Evolutionary conservation across 1,140 invertebrate genomes (phyloP), one percentile per base, ranked within the genome.

Genomic region (Thereuonema tuberculata): DNA sequence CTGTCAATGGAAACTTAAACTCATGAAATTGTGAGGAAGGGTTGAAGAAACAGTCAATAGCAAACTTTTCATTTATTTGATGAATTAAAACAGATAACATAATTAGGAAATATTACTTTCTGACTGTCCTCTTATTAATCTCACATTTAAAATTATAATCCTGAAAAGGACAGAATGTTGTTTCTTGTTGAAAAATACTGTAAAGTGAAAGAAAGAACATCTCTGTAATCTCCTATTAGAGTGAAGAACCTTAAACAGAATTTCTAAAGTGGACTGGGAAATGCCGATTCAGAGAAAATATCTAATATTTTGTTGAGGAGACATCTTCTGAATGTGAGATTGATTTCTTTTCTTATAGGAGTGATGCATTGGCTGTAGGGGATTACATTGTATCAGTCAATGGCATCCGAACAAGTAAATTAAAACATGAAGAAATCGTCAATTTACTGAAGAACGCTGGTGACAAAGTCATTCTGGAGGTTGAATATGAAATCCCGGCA

Each of bases 401-500:
- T 72, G 87, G 86, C 14, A 86, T 87, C 61, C 80, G 81, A 47
- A 87, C 86, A 1, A 76, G 79, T 1, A 76, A 79, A n/a, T 76
- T 90, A 64, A 82, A 81, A 62, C 87, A 89, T 69, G 82, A 86
- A 59, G 85, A 90, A 69, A 84, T 90, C 1, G 78, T 86, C 52
- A 82, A 80, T 61, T 71, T 90, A 43, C 72, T 91, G 37, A 84
- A 86, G 67, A 85, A 84, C 72, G 82, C 85, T 5, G 81, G 82
- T 52, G 81, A 81, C 56, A 79, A 80, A 48, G 83, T 89, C 12
- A 76, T 82, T 1, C 75, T 91, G 29, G 87, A 89, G 75, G 80
- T 91, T 56, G 86, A 89, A 68, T 91, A 89, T 69, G 84, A 85
- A 61, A 77, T 89, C 66, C 87, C 87, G 67, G 82, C 82, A 71